Evolutionary conservation across 2,797 vertebrate genomes (phyloP).

Genomic region (Propithecus perrieri): DNA sequence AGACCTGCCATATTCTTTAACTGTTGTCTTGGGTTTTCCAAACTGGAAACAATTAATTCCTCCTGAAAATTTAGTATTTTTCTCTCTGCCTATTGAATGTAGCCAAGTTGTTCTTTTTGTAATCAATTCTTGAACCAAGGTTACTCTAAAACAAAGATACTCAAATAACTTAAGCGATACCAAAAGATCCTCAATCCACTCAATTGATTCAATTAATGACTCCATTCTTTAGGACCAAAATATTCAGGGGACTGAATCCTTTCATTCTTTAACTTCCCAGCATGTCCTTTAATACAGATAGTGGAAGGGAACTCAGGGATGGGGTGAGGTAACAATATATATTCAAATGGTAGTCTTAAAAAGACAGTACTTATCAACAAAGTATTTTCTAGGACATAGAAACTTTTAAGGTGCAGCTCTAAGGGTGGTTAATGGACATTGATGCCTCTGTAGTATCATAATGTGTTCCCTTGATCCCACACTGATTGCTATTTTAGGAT

Average conservation of each 20-base stretch:
- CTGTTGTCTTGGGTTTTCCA: background rate
- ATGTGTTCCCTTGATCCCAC: background rate
- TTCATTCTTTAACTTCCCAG: background rate
- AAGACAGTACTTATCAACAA: background rate
- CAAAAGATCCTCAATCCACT: background rate
- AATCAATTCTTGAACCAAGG: background rate
- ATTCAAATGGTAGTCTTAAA: background rate
- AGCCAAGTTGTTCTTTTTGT: background rate
- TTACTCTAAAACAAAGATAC: background rate
- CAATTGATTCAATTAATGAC: background rate
- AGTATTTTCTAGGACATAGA: background rate
- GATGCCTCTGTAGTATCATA: background rate
- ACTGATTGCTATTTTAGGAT: background rate
- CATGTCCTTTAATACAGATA: background rate
- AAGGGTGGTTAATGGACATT: background rate
- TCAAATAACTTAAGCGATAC: background rate
- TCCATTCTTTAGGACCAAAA: background rate
- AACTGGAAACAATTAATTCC: background rate
- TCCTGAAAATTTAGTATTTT: background rate
- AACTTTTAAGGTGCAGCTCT: background rate
- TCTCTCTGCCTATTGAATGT: background rate
- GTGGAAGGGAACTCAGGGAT: background rate
- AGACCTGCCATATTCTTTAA: background rate
- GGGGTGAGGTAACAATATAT: background rate
- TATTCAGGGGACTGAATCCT: background rate